phyloP scores from a whole-genome alignment of 1,140 invertebrate species.

The Aphelenchoides fujianensis region DNA sequence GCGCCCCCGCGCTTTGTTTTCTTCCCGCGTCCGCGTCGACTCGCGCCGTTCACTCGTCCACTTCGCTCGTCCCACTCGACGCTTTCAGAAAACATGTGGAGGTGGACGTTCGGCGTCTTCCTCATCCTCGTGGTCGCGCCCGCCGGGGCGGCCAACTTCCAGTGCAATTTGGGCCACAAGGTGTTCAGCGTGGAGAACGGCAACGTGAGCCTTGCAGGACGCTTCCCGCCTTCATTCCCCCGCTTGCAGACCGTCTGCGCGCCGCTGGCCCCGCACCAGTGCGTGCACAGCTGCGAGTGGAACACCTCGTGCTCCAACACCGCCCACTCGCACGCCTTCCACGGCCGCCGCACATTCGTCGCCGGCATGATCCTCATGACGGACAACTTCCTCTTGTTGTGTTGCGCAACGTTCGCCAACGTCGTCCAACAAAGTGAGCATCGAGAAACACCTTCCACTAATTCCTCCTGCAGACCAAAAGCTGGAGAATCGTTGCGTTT shows the following conservation, averaged over 20 bases:
- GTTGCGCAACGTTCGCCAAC: conserved; percentile 30
- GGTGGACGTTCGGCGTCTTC: no score
- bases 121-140: no score
- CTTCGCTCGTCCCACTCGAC: no score
- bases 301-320: conserved; percentile 19
- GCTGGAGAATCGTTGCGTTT: conserved; percentile 23
- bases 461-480: background rate
- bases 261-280: conserved; percentile 12
- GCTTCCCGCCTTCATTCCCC: background rate
- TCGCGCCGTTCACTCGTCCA: background rate
- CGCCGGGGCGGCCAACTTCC: no score
- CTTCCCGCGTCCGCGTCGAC: no score
- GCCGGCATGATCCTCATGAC: conserved; percentile 27
- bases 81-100: background rate
- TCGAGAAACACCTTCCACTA: background rate
- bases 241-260: conserved; percentile 16
- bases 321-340: conserved; percentile 21
- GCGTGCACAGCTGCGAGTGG: conserved; percentile 24
- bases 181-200: conserved; percentile 25
- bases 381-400: conserved; percentile 25
- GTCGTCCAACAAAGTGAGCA: conserved; percentile 31
- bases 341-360: conserved; percentile 28
- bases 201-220: background rate
- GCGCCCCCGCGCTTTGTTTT: no score
- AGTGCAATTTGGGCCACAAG: conserved; percentile 29